Conservation (phyloP, 2,797 vertebrate genomes). For the Allobates femoralis region DNA sequence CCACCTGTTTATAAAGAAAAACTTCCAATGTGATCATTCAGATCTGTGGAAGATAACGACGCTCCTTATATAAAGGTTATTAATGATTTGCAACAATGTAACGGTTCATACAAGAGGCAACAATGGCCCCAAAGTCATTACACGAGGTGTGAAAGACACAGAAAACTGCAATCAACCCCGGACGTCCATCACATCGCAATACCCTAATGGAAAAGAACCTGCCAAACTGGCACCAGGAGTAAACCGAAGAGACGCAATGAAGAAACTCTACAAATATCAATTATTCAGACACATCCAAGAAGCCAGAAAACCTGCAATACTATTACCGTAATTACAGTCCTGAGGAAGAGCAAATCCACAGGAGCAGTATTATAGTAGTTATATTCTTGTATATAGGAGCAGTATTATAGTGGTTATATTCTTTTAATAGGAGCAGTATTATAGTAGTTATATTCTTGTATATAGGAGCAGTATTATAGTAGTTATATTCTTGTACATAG, state of each 20-base stretch:
- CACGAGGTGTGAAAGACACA: background rate
- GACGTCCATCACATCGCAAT: background rate
- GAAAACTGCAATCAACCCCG: background rate
- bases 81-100: background rate
- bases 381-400: background rate
- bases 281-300: background rate
- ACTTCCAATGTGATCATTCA: background rate
- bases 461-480: background rate
- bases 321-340: background rate
- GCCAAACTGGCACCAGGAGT: background rate
- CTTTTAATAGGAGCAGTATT: constrained; percentile 12
- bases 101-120: background rate
- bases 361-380: background rate
- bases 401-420: constrained; percentile 13
- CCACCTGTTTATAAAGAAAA: background rate
- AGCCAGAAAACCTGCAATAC: background rate
- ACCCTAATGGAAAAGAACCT: background rate
- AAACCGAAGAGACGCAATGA: background rate
- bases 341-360: background rate
- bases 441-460: constrained; percentile 14
- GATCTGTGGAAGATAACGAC: background rate
- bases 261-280: background rate
- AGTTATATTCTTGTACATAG: constrained; percentile 7
- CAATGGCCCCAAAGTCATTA: background rate
- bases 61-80: background rate